Conservation (phyloP, 2,888 invertebrate genomes). For the Drosophila siamana region DNA sequence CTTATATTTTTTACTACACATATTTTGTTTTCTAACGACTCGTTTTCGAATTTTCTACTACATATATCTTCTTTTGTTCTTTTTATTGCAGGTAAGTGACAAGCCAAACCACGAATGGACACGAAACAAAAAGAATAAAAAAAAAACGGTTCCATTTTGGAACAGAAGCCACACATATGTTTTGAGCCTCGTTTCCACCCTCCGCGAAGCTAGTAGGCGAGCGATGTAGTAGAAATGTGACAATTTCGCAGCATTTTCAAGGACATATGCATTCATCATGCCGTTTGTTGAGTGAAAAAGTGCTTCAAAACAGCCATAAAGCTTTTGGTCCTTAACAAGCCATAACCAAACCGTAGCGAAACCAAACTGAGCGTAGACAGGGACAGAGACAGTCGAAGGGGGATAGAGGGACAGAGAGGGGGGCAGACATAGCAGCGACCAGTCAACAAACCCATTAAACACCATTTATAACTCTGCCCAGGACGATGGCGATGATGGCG, state of each 20-base stretch:
- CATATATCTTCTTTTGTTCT: conserved; percentile 5
- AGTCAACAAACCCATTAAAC: conserved; percentile 80
- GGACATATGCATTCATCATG: conserved; percentile 59
- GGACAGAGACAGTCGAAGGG: neutral
- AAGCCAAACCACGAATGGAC: neutral
- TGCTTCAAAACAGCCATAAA: conserved; percentile 26
- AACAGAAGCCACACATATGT: neutral
- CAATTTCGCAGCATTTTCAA: conserved; percentile 49
- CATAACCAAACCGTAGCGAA: conserved; percentile 17
- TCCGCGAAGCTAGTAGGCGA: neutral
- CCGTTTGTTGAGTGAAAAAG: conserved; percentile 23
- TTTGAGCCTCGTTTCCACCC: neutral
- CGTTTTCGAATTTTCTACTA: neutral
- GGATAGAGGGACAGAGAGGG: conserved; percentile 13
- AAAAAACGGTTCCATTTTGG: neutral
- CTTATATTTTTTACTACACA: too few relatives aligned
- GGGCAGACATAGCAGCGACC: conserved; percentile 40
- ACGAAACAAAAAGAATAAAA: neutral
- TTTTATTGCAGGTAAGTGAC: conserved; percentile 61
- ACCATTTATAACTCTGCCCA: conserved; percentile 66
- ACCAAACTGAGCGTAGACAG: conserved; percentile 6
- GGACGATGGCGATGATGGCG: conserved; percentile 4
- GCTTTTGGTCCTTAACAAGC: conserved; percentile 17
- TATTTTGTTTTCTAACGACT: neutral
- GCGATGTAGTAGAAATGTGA: conserved; percentile 35